These are phyloP conservation scores for Strongylocentrotus purpuratus DNA, from an alignment of 35 echinoderm and acorn worm species.

Conservation along the genomic window DNA sequence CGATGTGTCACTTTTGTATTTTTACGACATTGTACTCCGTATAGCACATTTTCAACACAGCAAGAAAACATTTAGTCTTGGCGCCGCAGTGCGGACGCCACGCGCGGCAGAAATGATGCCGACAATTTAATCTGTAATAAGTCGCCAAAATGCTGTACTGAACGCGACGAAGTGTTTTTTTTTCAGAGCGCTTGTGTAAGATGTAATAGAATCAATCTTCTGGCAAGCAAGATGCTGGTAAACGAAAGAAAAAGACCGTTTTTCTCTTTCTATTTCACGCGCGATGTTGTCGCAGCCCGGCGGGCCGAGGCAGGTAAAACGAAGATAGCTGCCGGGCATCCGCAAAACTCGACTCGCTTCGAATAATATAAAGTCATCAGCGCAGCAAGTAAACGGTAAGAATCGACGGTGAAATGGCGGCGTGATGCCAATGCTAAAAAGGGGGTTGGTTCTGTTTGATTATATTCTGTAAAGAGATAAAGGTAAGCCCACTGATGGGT, in stretches of 20 bases:
- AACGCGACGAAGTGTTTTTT: neutral
- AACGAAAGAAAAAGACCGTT: neutral
- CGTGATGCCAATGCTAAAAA: neutral
- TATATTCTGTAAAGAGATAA: neutral
- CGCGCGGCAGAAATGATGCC: neutral
- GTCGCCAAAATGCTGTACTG: neutral
- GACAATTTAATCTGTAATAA: neutral
- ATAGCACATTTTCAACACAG: no score
- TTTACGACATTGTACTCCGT: no score
- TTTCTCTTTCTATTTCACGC: conserved; percentile 8
- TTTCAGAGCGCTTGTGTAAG: neutral
- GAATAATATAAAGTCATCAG: neutral
- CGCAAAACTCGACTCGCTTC: neutral
- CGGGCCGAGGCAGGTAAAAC: conserved; percentile 36
- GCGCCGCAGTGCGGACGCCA: neutral
- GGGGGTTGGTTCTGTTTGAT: neutral
- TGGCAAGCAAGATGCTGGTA: neutral
- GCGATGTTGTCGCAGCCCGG: conserved; percentile 22
- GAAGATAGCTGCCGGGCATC: neutral
- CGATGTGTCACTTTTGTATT: no score
- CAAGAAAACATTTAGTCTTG: no score
- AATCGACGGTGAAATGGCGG: neutral
- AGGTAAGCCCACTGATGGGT: neutral
- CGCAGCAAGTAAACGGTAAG: neutral
- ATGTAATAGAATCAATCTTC: conserved; percentile 51